phyloP scores from a whole-genome alignment of 2,888 invertebrate genomes.

The Cenopis cana region DNA sequence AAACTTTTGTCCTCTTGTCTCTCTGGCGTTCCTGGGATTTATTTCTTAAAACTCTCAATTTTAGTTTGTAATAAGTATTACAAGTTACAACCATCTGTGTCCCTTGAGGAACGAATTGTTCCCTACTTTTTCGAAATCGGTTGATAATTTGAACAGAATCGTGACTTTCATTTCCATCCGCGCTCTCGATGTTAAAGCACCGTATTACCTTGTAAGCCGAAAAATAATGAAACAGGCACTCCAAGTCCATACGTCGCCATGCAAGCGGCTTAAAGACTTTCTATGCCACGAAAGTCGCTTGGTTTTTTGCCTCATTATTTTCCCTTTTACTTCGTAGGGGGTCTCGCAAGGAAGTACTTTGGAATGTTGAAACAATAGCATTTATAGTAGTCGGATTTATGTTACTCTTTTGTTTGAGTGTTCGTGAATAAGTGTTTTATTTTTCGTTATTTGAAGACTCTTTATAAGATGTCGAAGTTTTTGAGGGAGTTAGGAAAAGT shows the following conservation, averaged over 20 bases:
- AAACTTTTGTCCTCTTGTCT: too few relatives aligned
- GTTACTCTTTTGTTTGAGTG: neutral
- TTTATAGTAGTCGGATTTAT: neutral
- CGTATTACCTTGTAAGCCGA: slow-evolving; percentile 12
- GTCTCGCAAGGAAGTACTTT: slow-evolving; percentile 11
- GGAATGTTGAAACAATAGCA: slow-evolving; percentile 14
- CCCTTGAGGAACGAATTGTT: too few relatives aligned
- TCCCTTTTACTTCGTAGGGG: slow-evolving; percentile 7
- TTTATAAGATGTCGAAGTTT: neutral
- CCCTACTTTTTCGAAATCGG: too few relatives aligned
- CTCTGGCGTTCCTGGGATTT: too few relatives aligned
- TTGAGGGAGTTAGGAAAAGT: too few relatives aligned
- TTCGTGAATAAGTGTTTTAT: neutral
- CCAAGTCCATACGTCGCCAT: neutral
- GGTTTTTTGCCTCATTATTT: slow-evolving; percentile 40
- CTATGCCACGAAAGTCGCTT: slow-evolving; percentile 27
- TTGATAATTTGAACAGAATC: neutral
- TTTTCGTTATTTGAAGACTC: neutral
- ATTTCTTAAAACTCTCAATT: too few relatives aligned
- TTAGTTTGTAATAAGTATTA: too few relatives aligned
- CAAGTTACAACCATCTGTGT: too few relatives aligned
- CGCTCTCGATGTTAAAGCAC: neutral
- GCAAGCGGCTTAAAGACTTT: slow-evolving; percentile 18
- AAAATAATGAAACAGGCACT: slow-evolving; percentile 15
- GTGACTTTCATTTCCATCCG: slow-evolving; percentile 6